Percentiles rank a stretch among this genome's conserved stretches.
These are phyloP conservation scores for Ictalurus punctatus DNA, from an alignment of 2,113 vertebrate genomes.

Conservation along the genomic window DNA sequence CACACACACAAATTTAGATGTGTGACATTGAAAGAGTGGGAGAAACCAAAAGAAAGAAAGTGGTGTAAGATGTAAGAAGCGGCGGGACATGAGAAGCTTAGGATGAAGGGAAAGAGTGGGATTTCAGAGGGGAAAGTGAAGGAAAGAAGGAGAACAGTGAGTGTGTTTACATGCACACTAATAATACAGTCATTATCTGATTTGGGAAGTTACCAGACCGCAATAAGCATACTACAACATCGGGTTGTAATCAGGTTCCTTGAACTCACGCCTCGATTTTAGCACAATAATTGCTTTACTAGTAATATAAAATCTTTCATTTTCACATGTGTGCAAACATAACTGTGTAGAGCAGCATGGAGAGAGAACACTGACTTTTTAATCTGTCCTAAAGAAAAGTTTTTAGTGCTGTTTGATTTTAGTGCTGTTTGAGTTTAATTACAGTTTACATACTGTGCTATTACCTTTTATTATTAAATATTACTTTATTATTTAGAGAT, in stretches of 20 bases:
- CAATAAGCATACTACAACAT: neutral
- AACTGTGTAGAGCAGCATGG: neutral
- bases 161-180: constrained; percentile 6
- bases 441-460: neutral
- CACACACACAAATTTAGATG: neutral
- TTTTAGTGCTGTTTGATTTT: neutral
- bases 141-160: neutral
- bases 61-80: neutral
- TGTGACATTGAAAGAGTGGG: constrained; percentile 21
- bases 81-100: constrained; percentile 8
- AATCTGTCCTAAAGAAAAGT: neutral
- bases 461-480: neutral
- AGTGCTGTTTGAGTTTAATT: neutral
- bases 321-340: neutral
- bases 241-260: neutral
- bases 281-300: neutral
- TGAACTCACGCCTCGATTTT: neutral
- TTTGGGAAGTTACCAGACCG: neutral
- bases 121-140: constrained; percentile 9
- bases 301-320: neutral
- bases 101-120: constrained; percentile 35
- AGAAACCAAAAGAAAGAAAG: constrained; percentile 17
- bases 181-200: constrained; percentile 8
- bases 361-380: neutral
- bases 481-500: neutral